Evolutionary conservation across 2,797 vertebrate genomes (phyloP).

Genomic region (Eidolon dupreanum): DNA sequence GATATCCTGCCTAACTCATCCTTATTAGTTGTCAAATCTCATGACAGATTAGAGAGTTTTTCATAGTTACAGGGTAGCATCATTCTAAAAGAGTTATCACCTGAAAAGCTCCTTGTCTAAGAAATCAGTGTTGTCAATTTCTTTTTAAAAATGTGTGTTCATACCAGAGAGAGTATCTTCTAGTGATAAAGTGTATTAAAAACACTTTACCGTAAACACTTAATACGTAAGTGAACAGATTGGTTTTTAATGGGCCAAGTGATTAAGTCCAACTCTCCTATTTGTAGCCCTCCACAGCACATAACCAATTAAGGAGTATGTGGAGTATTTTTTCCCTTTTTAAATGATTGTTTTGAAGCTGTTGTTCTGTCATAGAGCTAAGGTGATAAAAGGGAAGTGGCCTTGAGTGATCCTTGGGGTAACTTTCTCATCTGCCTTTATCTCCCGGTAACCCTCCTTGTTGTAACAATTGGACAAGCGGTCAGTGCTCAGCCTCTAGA

Average conservation of each 20-base stretch:
- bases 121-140: slow-evolving; percentile 40
- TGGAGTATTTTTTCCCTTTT: not conserved
- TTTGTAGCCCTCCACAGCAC: not conserved
- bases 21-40: slow-evolving; percentile 55
- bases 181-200: not conserved
- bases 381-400: not conserved
- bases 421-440: not conserved
- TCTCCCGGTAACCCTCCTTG: not conserved
- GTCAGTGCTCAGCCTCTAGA: not conserved
- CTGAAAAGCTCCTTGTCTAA: slow-evolving; percentile 42
- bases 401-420: not conserved
- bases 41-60: slow-evolving; percentile 52
- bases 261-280: not conserved
- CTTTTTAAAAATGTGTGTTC: slow-evolving; percentile 29
- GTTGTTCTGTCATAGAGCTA: not conserved
- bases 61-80: slow-evolving; percentile 21
- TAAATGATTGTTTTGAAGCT: not conserved
- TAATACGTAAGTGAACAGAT: not conserved
- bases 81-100: slow-evolving; percentile 59
- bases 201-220: not conserved
- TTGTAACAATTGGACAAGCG: not conserved
- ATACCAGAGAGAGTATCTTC: not conserved
- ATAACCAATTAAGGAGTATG: not conserved
- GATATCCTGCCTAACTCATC: not conserved
- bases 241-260: not conserved